phyloP scores from a whole-genome alignment of 2,888 invertebrate genomes.

The Campopleginae sp. region DNA sequence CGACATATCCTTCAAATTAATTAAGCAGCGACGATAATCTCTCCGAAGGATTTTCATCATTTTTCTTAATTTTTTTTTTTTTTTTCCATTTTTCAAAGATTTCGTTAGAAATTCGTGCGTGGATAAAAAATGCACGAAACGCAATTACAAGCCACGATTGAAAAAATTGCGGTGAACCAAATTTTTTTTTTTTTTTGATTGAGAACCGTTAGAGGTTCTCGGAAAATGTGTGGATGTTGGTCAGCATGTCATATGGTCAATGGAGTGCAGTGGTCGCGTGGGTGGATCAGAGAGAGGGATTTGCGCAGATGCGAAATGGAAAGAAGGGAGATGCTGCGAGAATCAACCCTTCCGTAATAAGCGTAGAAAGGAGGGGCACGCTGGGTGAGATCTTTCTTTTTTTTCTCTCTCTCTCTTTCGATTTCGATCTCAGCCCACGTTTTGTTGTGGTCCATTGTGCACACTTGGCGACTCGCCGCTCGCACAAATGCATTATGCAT shows the following conservation, averaged over 20 bases:
- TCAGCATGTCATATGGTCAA: slow-evolving; percentile 84
- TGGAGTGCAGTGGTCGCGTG: slow-evolving; percentile 79
- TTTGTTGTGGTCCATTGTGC: slow-evolving; percentile 72
- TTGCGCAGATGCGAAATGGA: slow-evolving; percentile 79
- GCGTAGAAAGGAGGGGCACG: slow-evolving; percentile 76
- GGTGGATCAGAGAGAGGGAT: slow-evolving; percentile 73
- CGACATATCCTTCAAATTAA: no score
- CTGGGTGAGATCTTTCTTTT: slow-evolving; percentile 62
- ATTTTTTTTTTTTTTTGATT: slow-evolving; percentile 29
- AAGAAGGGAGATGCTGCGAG: slow-evolving; percentile 65
- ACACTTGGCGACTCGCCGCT: slow-evolving; percentile 68
- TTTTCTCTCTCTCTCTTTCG: neutral
- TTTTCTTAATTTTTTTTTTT: neutral
- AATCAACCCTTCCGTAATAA: slow-evolving; percentile 83
- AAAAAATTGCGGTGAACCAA: neutral
- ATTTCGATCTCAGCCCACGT: slow-evolving; percentile 19
- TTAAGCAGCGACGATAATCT: no score
- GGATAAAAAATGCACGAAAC: neutral
- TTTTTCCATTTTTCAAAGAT: neutral
- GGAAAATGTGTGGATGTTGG: slow-evolving; percentile 80
- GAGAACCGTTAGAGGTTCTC: slow-evolving; percentile 70
- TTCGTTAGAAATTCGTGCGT: neutral
- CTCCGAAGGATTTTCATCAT: no score
- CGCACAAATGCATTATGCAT: slow-evolving; percentile 78
- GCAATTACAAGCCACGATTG: neutral